Base-by-base conservation (phyloP, 2,888 invertebrate species). In the Habroteleia sp. region DNA sequence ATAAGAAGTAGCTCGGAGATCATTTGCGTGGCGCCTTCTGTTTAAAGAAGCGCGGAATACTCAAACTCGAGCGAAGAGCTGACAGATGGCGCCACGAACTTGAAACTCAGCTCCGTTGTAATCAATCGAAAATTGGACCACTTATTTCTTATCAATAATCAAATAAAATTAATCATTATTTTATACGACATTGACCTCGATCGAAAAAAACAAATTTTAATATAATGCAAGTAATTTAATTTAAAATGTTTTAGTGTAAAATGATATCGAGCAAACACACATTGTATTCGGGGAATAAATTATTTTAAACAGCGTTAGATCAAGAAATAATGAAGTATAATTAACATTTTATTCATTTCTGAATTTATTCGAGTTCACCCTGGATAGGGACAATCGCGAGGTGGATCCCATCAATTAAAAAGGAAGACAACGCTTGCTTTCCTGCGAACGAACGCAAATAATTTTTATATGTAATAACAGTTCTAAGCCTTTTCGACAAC, bases 1-100 rank as follows among this genome's bases (percentile, higher is more conserved):
- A n/a, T n/a, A n/a, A n/a, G n/a, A n/a, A 20, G 33, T 52, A 35
- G 35, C 7, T 31, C 33, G 14, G 50, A 52, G 46, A 62, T 54
- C 35, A 60, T 62, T 71, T 54, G 60, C 39, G 69, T 71, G 69
- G 69, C 69, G 69, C 69, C 69, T 71, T 71, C 69, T 71, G 44
- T 73, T 65, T 52, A 65, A 65, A 48, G 46, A 56, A 63, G 41
- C 48, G 8, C 41, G 50, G 63, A 72, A 58, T 48, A 48, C 46
- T 37, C 56, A 56, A 14, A 10, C 52, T 65, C 13, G 42, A 35
- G 11, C 37, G 17, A 20, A 16, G 14, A 2, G 2, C 11, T 33
- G 16, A 37, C 33, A 73, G 72, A 65, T 73, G 72, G 72, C 65
- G 72, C 65, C 50, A 25, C 44, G 29, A 29, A 41, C 42, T 37